Base-by-base conservation (phyloP, 2,888 invertebrate species). In the Pterostichus madidus region DNA sequence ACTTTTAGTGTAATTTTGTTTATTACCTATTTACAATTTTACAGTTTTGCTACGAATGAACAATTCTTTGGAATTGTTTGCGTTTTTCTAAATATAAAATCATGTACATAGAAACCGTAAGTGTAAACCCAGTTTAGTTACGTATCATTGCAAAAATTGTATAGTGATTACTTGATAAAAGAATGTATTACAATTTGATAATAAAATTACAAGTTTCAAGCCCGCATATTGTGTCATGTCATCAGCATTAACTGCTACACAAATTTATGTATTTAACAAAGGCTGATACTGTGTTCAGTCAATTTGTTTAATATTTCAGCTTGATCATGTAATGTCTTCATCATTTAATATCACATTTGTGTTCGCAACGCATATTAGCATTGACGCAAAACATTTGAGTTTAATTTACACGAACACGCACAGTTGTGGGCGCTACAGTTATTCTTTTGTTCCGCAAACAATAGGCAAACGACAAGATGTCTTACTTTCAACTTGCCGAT, bases 341-440 rank as follows among this genome's bases (percentile, higher is more conserved):
- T 46, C 68, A 64, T 64, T 64, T 64, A 71, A 71, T 71, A 71
- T 44, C 15, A 44, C n/a, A 39, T 71, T 71, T 71, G 31, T 71
- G 68, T 71, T 71, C 68, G 44, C 68, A 39, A 17, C 13, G 44
- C 39, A 71, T 71, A 71, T 71, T 71, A 71, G 44, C 68, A 17
- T 71, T 71, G 68, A 71, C 44, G 68, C 46, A 71, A 71, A 44
- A 31, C 64, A 64, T 71, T 71, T 13, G n/a, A 17, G 39, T 32
- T 71, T 39, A 71, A 39, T 71, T 17, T 39, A 15, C n/a, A 44
- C 10, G 15, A 44, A 44, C 68, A 71, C 68, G 68, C 68, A 71
- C 68, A 4, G 68, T 15, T 35, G 44, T 71, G 17, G 68, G 39
- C 44, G 44, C 68, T 31, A 17, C 44, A 44, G 68, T 71, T 44